These are phyloP conservation scores for Tenthredo notha DNA, from an alignment of 2,888 invertebrate genomes.

Conservation along the genomic window DNA sequence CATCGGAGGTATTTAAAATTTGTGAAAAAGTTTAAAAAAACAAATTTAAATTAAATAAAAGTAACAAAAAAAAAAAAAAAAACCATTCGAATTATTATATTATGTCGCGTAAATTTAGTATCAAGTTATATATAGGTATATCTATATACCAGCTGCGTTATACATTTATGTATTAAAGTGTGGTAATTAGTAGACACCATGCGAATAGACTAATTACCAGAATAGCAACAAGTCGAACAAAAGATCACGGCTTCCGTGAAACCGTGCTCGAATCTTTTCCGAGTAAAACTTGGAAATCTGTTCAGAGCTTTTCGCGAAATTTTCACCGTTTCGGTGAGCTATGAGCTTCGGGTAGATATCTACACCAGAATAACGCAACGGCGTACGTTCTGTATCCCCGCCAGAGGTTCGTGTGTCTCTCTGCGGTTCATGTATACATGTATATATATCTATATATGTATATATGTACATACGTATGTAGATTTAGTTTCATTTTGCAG, in stretches of 20 bases:
- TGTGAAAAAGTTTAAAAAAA: not conserved
- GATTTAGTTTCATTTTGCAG: slow-evolving; percentile 6
- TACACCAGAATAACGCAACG: not conserved
- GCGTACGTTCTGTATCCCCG: not conserved
- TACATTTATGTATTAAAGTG: slow-evolving; percentile 31
- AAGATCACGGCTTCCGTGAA: slow-evolving; percentile 59
- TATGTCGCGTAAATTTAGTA: not conserved
- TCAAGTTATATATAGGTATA: not conserved
- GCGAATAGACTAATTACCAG: slow-evolving; percentile 77
- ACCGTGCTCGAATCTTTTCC: slow-evolving; percentile 49
- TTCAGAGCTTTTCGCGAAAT: slow-evolving; percentile 8
- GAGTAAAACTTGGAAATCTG: slow-evolving; percentile 30
- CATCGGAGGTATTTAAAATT: not conserved
- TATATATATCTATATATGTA: not conserved
- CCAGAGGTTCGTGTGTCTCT: not conserved
- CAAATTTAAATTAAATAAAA: no score
- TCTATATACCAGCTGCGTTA: not conserved
- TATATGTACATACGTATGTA: not conserved
- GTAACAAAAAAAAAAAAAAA: not conserved
- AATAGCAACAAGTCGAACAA: slow-evolving; percentile 72
- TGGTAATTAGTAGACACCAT: slow-evolving; percentile 58
- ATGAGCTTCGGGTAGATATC: not conserved
- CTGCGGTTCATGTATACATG: not conserved
- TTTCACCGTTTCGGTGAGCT: not conserved
- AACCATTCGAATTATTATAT: not conserved